Conservation (phyloP, 2,113 vertebrate species). For the Terrapene triunguis region DNA sequence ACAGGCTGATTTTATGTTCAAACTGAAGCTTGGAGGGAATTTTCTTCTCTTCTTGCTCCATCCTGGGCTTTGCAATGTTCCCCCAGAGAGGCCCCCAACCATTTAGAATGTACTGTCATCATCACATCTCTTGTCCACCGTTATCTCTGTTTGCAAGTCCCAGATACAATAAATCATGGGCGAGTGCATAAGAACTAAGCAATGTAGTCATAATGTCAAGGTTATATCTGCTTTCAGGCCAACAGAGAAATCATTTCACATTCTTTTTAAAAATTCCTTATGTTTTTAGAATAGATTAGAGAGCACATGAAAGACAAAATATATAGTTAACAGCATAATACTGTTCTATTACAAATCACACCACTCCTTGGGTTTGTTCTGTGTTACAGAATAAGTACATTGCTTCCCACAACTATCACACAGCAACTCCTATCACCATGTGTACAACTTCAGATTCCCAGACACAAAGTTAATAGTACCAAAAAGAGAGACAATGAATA, state of each 20-base stretch:
- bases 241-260: background rate
- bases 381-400: background rate
- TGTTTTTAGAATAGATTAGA: slow-evolving; percentile 3
- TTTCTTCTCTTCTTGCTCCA: background rate
- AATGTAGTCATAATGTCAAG: slow-evolving; percentile 13
- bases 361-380: background rate
- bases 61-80: background rate
- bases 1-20: background rate
- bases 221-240: slow-evolving; percentile 9
- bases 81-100: background rate
- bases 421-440: background rate
- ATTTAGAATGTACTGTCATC: background rate
- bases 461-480: background rate
- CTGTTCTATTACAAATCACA: background rate
- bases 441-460: background rate
- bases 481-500: background rate
- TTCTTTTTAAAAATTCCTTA: background rate
- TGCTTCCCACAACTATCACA: background rate
- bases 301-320: slow-evolving; percentile 13
- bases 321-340: slow-evolving; percentile 5
- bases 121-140: background rate
- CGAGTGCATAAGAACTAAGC: slow-evolving; percentile 16
- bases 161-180: background rate
- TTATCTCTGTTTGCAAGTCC: background rate
- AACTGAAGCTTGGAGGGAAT: background rate